Base-by-base conservation (phyloP, 2,888 invertebrate genomes). In the Mystacides longicornis region DNA sequence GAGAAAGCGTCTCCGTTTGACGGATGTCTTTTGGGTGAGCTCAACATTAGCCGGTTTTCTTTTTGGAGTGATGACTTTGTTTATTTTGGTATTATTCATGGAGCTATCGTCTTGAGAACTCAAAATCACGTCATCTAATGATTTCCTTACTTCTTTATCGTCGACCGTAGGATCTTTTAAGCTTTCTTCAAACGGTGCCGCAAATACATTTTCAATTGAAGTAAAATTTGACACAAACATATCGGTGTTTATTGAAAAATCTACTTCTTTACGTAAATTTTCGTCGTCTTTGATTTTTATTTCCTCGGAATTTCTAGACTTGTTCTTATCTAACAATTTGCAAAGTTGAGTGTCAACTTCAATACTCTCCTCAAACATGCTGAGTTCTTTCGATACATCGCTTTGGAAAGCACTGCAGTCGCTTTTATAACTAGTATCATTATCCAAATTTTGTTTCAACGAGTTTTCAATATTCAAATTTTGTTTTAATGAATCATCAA, bases 351-450 rank as follows among this genome's bases (percentile, higher is more conserved):
- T 69, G 62, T 81, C 78, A 45, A 80, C 62, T 23, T 75, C 72
- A 33, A 82, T 68, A 64, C 80, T 82, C 49, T 82, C 82, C 61
- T 77, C 79, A 65, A 82, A 82, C 48, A 81, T 65, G 67, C 74
- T 79, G 2, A 79, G 77, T 68, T 75, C 77, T 51, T 75, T 73
- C 33, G 71, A 74, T 20, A 57, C 42, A 49, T 77, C 76, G 45
- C 57, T 61, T 51, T 51, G 46, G 23, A 55, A 56, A 45, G 55
- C 45, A 48, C 60, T 56, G 21, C 45, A 50, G n/a, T 57, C 52
- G 51, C 55, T 57, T 11, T 23, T 55, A 22, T 47, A 46, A 21
- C 51, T 51, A 22, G 22, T 43, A 31, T 43, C 51, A 7, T 19
- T 19, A 46, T 21, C 20, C 4, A 14, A 7, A 46, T 46, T 19